phyloP scores from a whole-genome alignment of 2,113 vertebrate genomes.

The Chrysemys picta region DNA sequence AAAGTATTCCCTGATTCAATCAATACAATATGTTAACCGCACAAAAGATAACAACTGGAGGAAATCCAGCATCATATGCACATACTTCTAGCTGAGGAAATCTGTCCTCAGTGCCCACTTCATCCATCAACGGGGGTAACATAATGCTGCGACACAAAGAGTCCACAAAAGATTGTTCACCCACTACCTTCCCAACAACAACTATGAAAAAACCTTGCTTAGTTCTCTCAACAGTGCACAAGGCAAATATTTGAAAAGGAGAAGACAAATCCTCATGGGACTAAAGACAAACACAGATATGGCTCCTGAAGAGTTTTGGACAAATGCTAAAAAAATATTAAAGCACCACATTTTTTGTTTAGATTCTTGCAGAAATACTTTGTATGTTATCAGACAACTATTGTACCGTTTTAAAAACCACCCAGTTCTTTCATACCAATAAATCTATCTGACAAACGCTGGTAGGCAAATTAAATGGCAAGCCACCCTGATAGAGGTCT shows the following conservation, averaged over 20 bases:
- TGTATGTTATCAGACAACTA: neutral
- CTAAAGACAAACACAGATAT: neutral
- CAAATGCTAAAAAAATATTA: neutral
- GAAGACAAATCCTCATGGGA: neutral
- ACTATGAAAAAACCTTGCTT: neutral
- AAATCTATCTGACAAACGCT: neutral
- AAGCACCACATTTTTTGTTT: neutral
- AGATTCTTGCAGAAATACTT: neutral
- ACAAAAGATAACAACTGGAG: neutral
- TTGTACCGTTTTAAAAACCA: neutral
- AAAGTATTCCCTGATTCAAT: neutral
- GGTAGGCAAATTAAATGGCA: neutral
- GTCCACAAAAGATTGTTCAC: neutral
- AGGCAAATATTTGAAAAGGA: neutral
- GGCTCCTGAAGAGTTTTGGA: neutral
- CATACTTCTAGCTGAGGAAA: neutral
- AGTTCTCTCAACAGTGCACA: neutral
- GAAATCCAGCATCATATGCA: neutral
- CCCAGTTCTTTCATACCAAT: neutral
- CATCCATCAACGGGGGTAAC: neutral
- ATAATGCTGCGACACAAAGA: neutral
- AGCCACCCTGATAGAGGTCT: rapidly evolving
- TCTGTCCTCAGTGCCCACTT: neutral
- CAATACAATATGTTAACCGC: neutral
- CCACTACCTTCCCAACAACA: neutral